Percentiles rank a stretch among this genome's conserved stretches.
Evolutionary conservation across 2,113 vertebrate species (phyloP).

Genomic region (Psophia crepitans): DNA sequence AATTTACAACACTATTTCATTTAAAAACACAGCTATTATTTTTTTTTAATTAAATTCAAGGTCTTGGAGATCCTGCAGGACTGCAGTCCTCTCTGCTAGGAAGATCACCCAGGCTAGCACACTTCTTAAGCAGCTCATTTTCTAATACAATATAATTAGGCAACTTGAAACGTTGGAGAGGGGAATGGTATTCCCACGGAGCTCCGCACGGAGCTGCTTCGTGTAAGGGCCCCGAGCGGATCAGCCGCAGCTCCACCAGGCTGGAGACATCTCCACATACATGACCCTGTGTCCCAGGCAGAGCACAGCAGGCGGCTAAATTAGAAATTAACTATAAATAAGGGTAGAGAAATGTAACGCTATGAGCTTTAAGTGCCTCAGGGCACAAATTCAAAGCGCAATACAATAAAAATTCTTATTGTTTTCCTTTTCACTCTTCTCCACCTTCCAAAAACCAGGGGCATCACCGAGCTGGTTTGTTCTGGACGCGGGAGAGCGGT

Average conservation of each 20-base stretch:
- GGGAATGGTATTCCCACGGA: neutral
- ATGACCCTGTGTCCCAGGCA: neutral
- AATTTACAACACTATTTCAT: no score
- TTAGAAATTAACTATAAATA: neutral
- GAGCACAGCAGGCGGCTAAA: neutral
- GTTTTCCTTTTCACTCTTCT: neutral
- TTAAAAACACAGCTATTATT: no score
- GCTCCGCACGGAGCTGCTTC: neutral
- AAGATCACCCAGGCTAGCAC: neutral
- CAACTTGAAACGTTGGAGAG: neutral
- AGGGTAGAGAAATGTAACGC: neutral
- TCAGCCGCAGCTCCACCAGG: neutral
- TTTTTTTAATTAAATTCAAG: no score
- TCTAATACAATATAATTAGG: neutral
- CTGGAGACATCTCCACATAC: accelerated
- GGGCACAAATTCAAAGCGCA: neutral
- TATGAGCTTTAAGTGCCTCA: neutral
- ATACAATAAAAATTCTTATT: neutral
- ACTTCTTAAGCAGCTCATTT: neutral
- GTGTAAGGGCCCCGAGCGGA: neutral
- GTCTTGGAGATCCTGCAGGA: no score
- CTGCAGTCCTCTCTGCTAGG: neutral
- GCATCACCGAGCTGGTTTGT: neutral
- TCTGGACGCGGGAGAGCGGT: neutral
- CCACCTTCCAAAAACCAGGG: neutral